Evolutionary conservation across 2,797 vertebrate genomes (phyloP), one percentile per base, ranked within the genome.

Genomic region (Smutsia temminckii): DNA sequence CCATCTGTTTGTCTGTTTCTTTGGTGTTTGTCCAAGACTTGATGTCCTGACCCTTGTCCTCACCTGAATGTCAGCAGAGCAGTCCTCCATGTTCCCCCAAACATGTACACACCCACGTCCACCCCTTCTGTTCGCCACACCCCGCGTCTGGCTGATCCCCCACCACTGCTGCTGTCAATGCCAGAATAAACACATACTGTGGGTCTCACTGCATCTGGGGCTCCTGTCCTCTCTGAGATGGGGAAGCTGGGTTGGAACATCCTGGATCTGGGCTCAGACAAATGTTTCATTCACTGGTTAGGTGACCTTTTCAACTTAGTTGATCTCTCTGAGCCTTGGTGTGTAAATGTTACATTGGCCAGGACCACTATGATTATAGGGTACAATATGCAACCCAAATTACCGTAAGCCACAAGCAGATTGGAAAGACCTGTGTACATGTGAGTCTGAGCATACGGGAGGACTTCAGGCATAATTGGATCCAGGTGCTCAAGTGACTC

Each of bases 121-220:
- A 2, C 59, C 57, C 91, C 46, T 83, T 74, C 69, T 83, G 94
- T 93, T 37, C 11, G 4, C 87, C 68, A 32, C 34, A 42, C 46
- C 85, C 95, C 0, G 4, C 2, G 84, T 96, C 97, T 75, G 91
- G 95, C 96, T 34, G 5, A 37, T 84, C 34, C 87, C 83, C 86
- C 89, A 72, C 64, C 69, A 88, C 97, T 96, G 96, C 97, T 97
- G 96, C 96, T 96, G 42, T 88, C 77, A 72, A 81, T 4, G 11
- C 92, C 95, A 53, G 96, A 98, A 97, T 97, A 98, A 97, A 97
- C 83, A 96, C 77, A 57, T 74, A 71, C 89, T 2, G 5, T 94
- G 96, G 95, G 95, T 95, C 95, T 96, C 93, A 57, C 88, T 87
- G 61, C 23, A 8, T 49, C 32, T 4, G 9, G 57, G 63, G 5